Percentiles rank a stretch among this genome's conserved stretches.
phyloP scores from a whole-genome alignment of 1,140 invertebrate species.

The Stenopsyche tienmushanensis region DNA sequence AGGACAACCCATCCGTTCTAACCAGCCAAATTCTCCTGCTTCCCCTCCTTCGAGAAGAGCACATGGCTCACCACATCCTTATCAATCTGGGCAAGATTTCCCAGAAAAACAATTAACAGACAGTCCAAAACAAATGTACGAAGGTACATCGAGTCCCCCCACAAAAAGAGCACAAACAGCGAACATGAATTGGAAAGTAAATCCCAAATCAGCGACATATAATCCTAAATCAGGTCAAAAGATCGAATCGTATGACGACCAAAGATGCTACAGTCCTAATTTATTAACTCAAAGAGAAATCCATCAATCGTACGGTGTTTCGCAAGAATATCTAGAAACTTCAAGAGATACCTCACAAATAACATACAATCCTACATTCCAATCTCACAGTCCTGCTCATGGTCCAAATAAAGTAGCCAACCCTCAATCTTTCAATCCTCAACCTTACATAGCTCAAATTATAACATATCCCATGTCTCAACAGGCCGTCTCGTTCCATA shows the following conservation, averaged over 20 bases:
- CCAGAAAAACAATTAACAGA: conserved; percentile 43
- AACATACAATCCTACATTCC: conserved; percentile 57
- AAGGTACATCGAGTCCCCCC: conserved; percentile 48
- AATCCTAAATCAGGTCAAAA: conserved; percentile 51
- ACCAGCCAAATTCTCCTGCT: conserved; percentile 15
- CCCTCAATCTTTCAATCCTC: conserved; percentile 40
- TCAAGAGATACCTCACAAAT: conserved; percentile 52
- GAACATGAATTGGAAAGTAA: conserved; percentile 51
- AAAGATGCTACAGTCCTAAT: conserved; percentile 45
- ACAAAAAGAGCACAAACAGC: conserved; percentile 52
- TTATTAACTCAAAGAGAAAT: conserved; percentile 44
- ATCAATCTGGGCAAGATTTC: conserved; percentile 45
- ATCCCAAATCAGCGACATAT: conserved; percentile 51
- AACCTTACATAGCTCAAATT: conserved; percentile 55
- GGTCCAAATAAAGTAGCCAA: conserved; percentile 16
- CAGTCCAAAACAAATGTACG: conserved; percentile 47
- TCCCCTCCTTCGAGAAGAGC: conserved; percentile 26
- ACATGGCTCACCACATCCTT: conserved; percentile 38
- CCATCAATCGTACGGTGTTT: conserved; percentile 42
- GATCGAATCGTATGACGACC: conserved; percentile 45
- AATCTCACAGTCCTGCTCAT: conserved; percentile 55
- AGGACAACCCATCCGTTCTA: conserved; percentile 17
- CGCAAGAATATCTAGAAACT: conserved; percentile 41
- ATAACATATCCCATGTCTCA: conserved; percentile 54
- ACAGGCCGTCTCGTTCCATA: conserved; percentile 47